Percentiles rank a stretch among this genome's conserved stretches.
Evolutionary conservation across 2,113 vertebrate genomes (phyloP).

Genomic region (Sapayoa aenigma): DNA sequence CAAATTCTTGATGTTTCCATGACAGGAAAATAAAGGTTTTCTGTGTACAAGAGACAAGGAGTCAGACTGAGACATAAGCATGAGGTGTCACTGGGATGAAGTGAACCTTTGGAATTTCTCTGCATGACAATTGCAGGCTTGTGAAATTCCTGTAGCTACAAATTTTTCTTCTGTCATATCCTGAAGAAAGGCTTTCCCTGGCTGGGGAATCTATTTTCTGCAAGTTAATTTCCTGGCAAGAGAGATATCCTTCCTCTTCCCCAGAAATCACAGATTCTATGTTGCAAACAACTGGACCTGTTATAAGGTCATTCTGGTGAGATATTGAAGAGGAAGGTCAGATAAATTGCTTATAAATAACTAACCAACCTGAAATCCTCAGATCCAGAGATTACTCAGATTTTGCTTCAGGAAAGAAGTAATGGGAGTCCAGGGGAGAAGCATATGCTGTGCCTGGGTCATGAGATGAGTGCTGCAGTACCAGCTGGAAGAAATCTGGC

Average conservation of each 20-base stretch:
- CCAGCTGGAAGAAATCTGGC: conserved; percentile 6
- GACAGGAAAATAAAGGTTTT: neutral
- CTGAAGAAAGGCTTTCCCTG: neutral
- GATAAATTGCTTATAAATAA: neutral
- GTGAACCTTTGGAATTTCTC: neutral
- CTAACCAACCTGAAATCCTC: neutral
- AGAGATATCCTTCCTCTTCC: neutral
- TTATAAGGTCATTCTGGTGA: neutral
- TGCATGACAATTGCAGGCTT: neutral
- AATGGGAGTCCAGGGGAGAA: neutral
- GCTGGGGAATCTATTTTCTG: neutral
- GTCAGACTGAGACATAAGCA: neutral
- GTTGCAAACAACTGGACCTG: neutral
- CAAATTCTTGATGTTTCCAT: neutral
- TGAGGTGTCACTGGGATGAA: neutral
- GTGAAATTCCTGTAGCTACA: neutral
- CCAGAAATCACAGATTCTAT: neutral
- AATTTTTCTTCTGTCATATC: neutral
- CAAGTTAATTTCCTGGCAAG: neutral
- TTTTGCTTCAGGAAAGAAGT: neutral
- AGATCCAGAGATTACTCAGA: neutral
- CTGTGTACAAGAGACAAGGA: neutral
- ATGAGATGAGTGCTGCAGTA: neutral
- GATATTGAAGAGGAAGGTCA: neutral
- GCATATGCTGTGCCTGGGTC: neutral